These are phyloP conservation scores for Campylorhamphus procurvoides DNA, from an alignment of 2,113 vertebrate genomes.

Conservation along the genomic window DNA sequence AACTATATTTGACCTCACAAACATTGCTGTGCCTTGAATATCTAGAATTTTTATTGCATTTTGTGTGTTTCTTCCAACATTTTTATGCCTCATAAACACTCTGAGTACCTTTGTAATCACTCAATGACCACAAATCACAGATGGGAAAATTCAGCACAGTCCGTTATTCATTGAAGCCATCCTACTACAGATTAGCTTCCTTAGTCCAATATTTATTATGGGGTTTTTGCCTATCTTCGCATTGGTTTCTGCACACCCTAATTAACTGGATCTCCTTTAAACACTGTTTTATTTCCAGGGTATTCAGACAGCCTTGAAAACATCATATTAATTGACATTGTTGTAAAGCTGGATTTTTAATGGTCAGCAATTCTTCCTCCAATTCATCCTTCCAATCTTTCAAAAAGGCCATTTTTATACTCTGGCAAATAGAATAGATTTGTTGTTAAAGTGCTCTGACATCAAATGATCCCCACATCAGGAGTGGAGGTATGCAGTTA, in stretches of 20 bases:
- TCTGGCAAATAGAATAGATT: background rate
- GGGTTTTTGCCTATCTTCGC: background rate
- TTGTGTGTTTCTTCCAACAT: background rate
- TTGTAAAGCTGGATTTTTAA: background rate
- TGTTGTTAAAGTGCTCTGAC: background rate
- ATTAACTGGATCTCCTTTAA: background rate
- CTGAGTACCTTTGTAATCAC: background rate
- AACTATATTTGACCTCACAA: background rate
- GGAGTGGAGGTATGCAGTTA: background rate
- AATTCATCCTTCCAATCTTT: background rate
- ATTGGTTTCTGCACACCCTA: background rate
- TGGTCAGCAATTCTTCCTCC: background rate
- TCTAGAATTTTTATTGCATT: background rate
- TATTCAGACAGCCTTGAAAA: background rate
- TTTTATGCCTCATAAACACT: background rate
- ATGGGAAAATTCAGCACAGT: background rate
- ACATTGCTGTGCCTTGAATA: background rate
- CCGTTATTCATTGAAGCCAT: background rate
- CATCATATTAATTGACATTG: background rate
- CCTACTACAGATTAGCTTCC: background rate
- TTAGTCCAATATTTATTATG: background rate
- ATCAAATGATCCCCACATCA: background rate
- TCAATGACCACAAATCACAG: background rate
- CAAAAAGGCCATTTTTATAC: background rate
- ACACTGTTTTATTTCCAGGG: background rate